Percentiles rank a stretch among this genome's conserved stretches.
Evolutionary conservation across 2,797 vertebrate genomes (phyloP).

Genomic region (Pangasius mekongensis): DNA sequence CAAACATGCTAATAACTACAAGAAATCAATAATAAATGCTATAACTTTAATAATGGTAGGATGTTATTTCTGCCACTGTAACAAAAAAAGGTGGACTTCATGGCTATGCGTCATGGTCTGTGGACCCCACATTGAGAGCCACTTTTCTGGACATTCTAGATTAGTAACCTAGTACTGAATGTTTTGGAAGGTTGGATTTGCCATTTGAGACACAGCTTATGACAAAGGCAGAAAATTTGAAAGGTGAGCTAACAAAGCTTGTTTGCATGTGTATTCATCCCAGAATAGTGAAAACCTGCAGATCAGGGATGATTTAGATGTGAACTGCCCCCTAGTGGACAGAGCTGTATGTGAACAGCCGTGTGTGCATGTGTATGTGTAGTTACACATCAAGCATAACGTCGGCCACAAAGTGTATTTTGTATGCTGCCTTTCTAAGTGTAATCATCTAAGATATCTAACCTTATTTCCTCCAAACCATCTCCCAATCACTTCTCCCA

Average conservation of each 20-base stretch:
- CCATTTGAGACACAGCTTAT: neutral
- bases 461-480: neutral
- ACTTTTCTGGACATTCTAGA: neutral
- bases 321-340: constrained; percentile 15
- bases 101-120: neutral
- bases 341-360: neutral
- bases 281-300: neutral
- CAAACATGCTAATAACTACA: neutral
- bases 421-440: neutral
- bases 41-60: neutral
- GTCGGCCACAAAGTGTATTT: neutral
- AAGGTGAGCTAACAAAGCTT: neutral
- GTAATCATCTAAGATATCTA: neutral
- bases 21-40: neutral
- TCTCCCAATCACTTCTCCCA: neutral
- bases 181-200: neutral
- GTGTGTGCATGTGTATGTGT: neutral
- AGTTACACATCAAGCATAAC: neutral
- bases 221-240: neutral
- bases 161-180: neutral
- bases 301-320: neutral
- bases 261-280: neutral
- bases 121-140: neutral
- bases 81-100: neutral
- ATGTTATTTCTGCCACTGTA: neutral